Evolutionary conservation across 2,113 vertebrate genomes (phyloP).

Genomic region (Calyptomena viridis): DNA sequence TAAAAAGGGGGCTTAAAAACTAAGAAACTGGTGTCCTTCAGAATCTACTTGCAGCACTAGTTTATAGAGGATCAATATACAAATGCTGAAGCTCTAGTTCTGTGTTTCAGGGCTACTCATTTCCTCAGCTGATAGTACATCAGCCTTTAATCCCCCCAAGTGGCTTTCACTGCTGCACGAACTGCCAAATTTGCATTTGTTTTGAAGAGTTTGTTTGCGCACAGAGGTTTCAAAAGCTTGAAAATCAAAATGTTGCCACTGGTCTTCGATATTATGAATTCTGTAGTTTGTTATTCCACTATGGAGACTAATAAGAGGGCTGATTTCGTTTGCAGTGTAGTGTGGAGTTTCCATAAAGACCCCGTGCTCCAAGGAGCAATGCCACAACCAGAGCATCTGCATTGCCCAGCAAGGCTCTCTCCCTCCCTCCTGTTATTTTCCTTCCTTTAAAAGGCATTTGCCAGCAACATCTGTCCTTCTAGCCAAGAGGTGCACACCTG

Average conservation of each 20-base stretch:
- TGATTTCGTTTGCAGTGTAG: not conserved
- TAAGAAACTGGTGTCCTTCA: constrained; percentile 15
- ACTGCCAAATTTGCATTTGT: constrained; percentile 61
- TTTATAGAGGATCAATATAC: constrained; percentile 46
- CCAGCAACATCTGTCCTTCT: not conserved
- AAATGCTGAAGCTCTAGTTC: constrained; percentile 13
- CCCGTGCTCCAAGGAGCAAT: not conserved
- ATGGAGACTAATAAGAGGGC: constrained; percentile 6
- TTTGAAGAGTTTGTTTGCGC: constrained; percentile 46
- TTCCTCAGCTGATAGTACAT: constrained; percentile 56
- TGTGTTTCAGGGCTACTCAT: constrained; percentile 47
- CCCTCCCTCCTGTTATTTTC: not conserved
- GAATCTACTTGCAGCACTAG: not conserved
- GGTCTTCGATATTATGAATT: constrained; percentile 14
- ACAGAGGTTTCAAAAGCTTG: constrained; percentile 20
- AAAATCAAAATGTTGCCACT: constrained; percentile 25
- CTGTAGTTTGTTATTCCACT: constrained; percentile 9
- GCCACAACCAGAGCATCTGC: not conserved
- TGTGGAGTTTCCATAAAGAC: not conserved
- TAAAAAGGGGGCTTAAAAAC: not conserved
- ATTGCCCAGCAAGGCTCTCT: not conserved
- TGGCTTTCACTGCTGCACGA: constrained; percentile 38
- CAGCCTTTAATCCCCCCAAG: constrained; percentile 63
- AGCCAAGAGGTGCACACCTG: not conserved
- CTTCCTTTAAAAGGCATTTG: not conserved